Evolutionary conservation across 2,113 vertebrate species (phyloP).

Genomic region (Nycticorax nycticorax): DNA sequence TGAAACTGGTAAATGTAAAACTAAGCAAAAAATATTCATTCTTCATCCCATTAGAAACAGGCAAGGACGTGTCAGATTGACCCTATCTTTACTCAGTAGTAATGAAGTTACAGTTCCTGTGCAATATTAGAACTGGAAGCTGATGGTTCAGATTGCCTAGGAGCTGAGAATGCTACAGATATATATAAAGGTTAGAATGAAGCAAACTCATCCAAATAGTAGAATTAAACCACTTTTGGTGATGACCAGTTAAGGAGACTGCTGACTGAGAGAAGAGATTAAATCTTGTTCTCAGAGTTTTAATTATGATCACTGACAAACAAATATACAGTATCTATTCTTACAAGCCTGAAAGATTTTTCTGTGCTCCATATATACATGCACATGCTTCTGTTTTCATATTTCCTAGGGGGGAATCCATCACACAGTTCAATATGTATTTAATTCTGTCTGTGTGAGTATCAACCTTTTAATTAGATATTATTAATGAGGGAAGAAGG

Average conservation of each 20-base stretch:
- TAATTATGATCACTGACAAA: not conserved
- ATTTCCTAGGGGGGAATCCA: not conserved
- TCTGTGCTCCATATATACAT: not conserved
- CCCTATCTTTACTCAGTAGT: not conserved
- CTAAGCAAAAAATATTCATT: not conserved
- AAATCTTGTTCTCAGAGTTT: not conserved
- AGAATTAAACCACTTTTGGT: not conserved
- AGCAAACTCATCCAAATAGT: not conserved
- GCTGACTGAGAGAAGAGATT: not conserved
- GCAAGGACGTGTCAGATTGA: fast-evolving
- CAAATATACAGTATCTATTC: not conserved
- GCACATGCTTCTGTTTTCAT: not conserved
- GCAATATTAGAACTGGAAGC: not conserved
- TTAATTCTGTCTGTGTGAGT: not conserved
- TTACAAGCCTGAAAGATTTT: not conserved
- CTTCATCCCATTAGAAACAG: not conserved
- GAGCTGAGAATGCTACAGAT: not conserved
- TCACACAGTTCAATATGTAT: not conserved
- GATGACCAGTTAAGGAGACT: not conserved
- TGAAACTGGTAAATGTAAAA: not conserved
- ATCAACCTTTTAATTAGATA: not conserved
- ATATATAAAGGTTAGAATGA: not conserved
- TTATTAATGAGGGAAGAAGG: not conserved
- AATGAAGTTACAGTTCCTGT: not conserved
- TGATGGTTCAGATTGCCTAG: not conserved